Evolutionary conservation across 2,888 invertebrate genomes (phyloP), one percentile per base, ranked within the genome.

Genomic region (Cheilosia impressa): DNA sequence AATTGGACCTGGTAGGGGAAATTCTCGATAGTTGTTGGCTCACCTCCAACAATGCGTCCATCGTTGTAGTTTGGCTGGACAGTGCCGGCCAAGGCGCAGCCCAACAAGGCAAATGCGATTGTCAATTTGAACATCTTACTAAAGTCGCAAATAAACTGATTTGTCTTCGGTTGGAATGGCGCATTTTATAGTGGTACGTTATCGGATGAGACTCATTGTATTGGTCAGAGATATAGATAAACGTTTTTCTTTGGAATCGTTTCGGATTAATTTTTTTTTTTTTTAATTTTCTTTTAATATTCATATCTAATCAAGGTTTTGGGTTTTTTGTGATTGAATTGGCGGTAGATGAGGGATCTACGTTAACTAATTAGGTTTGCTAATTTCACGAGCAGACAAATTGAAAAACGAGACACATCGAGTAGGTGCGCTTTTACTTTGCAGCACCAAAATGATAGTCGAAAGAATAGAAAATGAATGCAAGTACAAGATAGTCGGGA

Each of bases 1-100:
- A 93, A 79, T 0, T 93, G 93, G 1, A 93, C 91, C 90, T 93
- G 93, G 80, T 92, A 93, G 9, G 93, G 93, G 87, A 91, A 91
- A 1, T 88, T 88, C 27, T 90, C 89, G 71, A 93, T 93, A 7
- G 89, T 88, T 13, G 91, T 91, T 19, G 88, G 82, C 19, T 88
- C 88, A 13, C 93, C 93, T 31, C 93, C 93, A 2, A 93, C 93
- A 73, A 93, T 93, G 73, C 92, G 89, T 0, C 91, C 92, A 15
- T 88, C 88, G 0, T 38, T 4, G 82, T 87, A 2, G 73, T 87
- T 81, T 88, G 81, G 57, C 50, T 76, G 47, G 19, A 79, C 43
- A 10, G 80, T 58, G 31, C 87, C 83, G n/a, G 89, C 88, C 1
- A 87, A 87, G 13, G 88, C 87, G 47, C 65, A 76, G 34, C 87